Conservation (phyloP, 2,113 vertebrate species). For the Myrmecophaga tridactyla region DNA sequence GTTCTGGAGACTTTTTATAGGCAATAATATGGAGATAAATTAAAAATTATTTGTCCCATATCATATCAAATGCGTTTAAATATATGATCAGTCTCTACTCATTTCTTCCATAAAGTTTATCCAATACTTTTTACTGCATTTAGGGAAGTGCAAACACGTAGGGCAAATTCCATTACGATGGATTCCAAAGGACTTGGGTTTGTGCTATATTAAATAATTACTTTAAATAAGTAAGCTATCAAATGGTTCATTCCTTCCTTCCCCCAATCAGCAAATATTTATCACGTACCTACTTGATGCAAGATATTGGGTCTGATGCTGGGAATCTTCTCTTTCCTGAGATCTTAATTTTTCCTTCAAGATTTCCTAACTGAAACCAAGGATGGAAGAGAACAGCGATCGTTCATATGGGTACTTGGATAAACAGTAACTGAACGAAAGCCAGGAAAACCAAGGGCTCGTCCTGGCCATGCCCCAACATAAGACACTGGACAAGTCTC, state of each 20-base stretch:
- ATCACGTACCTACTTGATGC: not conserved
- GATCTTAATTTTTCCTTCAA: not conserved
- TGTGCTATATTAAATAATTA: not conserved
- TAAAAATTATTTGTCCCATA: not conserved
- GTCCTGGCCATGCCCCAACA: not conserved
- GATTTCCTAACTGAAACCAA: not conserved
- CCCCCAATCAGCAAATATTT: not conserved
- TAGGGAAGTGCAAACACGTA: not conserved
- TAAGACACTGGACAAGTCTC: not conserved
- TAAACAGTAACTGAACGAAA: not conserved
- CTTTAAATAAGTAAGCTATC: not conserved
- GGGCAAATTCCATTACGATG: not conserved
- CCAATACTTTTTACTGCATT: not conserved
- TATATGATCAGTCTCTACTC: not conserved
- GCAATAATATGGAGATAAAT: not conserved
- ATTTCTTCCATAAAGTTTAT: not conserved
- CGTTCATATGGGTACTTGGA: not conserved
- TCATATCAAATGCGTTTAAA: not conserved
- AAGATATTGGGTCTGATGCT: not conserved
- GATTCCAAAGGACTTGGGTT: not conserved
- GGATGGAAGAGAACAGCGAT: accelerated
- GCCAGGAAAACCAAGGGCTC: not conserved
- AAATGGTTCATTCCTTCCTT: not conserved
- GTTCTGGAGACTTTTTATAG: not conserved
- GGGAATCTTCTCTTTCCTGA: not conserved